A percentile compares a stretch with the other conserved stretches of the same genome.
Evolutionary conservation across 1,140 invertebrate species (phyloP).

Genomic region (Drosophila oshimai): DNA sequence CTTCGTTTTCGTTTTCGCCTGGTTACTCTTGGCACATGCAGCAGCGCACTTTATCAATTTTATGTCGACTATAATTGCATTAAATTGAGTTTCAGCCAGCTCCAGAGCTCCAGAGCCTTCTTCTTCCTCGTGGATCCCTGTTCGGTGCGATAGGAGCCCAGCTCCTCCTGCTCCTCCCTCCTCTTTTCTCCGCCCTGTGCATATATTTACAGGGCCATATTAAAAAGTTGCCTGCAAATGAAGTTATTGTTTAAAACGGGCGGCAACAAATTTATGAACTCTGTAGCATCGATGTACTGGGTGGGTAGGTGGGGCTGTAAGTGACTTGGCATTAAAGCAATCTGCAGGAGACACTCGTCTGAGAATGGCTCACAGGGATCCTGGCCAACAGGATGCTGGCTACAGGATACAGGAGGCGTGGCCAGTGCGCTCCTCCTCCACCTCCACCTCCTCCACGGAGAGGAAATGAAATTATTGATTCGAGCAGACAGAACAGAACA

Average conservation of each 20-base stretch:
- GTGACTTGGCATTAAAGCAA: slow-evolving; percentile 24
- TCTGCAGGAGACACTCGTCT: neutral
- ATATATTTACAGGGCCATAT: slow-evolving; percentile 34
- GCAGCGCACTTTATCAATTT: slow-evolving; percentile 71
- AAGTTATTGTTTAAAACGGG: slow-evolving; percentile 37
- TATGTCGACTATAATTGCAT: slow-evolving; percentile 74
- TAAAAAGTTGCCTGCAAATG: slow-evolving; percentile 42
- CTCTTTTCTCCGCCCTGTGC: too few relatives aligned
- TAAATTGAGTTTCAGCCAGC: slow-evolving; percentile 50
- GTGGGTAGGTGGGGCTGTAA: neutral
- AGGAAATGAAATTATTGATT: slow-evolving; percentile 62
- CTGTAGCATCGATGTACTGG: neutral
- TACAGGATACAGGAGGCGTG: too few relatives aligned
- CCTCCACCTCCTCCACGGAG: too few relatives aligned
- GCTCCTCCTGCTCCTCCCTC: too few relatives aligned
- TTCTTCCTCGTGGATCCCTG: neutral
- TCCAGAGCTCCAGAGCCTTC: neutral
- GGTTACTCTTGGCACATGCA: slow-evolving; percentile 41
- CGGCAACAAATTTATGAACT: slow-evolving; percentile 9
- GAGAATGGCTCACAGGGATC: neutral
- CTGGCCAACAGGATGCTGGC: too few relatives aligned
- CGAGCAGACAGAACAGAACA: neutral
- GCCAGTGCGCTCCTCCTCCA: neutral
- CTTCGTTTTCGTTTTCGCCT: neutral
- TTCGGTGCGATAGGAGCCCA: slow-evolving; percentile 7